A percentile compares a stretch with the other conserved stretches of the same genome.
These are phyloP conservation scores for Echiichthys vipera DNA, from an alignment of 2,797 vertebrate species.

Conservation along the genomic window DNA sequence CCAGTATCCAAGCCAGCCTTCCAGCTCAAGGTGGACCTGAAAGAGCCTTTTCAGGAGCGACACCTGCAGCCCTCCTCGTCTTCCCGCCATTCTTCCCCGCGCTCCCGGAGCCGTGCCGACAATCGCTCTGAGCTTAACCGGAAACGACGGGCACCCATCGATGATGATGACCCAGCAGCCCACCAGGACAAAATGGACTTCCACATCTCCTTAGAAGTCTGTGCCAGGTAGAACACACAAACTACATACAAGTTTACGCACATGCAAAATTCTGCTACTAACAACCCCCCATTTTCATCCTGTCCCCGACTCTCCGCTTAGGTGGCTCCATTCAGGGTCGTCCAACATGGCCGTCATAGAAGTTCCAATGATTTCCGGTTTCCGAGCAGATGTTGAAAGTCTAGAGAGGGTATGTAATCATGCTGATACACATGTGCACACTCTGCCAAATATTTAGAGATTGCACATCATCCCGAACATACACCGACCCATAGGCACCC, in stretches of 20 bases:
- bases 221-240: constrained; percentile 84
- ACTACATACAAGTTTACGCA: background rate
- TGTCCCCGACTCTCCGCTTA: constrained; percentile 53
- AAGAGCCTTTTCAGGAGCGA: constrained; percentile 87
- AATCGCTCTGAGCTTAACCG: constrained; percentile 82
- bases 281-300: background rate
- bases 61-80: constrained; percentile 53
- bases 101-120: constrained; percentile 77
- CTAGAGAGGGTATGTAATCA: constrained; percentile 88
- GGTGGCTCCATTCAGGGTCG: constrained; percentile 94
- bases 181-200: constrained; percentile 92
- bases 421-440: background rate
- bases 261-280: background rate
- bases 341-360: constrained; percentile 96
- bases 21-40: constrained; percentile 91
- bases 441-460: constrained; percentile 8
- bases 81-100: constrained; percentile 55
- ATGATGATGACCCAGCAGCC: constrained; percentile 91
- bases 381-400: constrained; percentile 90
- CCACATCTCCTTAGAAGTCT: constrained; percentile 90
- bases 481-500: background rate
- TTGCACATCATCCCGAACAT: background rate
- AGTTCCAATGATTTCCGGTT: constrained; percentile 92
- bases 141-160: constrained; percentile 80
- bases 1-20: constrained; percentile 93